Percentiles rank a stretch among this genome's conserved stretches.
Conservation (phyloP, 2,113 vertebrate species). For the Boulengeromyrus knoepffleri region DNA sequence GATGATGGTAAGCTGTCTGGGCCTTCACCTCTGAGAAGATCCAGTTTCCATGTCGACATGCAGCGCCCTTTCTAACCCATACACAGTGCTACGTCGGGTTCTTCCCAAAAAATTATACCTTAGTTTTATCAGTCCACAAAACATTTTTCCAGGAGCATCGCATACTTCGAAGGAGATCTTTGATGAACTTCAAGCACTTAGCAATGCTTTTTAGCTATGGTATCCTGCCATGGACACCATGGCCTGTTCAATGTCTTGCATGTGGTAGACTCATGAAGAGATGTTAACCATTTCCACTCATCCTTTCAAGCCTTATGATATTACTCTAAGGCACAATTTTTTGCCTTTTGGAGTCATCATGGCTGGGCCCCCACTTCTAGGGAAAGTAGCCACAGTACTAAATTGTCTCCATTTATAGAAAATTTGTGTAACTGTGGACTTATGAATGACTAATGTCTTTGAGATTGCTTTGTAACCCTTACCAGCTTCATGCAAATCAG, state of each 20-base stretch:
- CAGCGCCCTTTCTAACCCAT: too few relatives aligned
- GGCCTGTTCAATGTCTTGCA: background rate
- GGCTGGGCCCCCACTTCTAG: background rate
- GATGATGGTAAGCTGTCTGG: background rate
- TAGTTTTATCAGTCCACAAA: background rate
- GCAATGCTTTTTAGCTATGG: background rate
- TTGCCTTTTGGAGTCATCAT: background rate
- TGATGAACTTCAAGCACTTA: background rate
- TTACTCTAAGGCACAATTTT: background rate
- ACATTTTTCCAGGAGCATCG: background rate
- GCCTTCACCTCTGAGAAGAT: too few relatives aligned
- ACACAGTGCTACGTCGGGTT: too few relatives aligned
- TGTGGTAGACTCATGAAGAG: background rate
- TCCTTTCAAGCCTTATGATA: too few relatives aligned
- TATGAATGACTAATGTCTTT: background rate
- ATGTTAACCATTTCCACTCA: background rate
- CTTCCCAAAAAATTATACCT: too few relatives aligned
- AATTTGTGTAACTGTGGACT: background rate
- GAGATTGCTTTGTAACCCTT: background rate
- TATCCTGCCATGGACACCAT: background rate
- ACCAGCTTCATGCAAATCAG: background rate
- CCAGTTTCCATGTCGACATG: too few relatives aligned
- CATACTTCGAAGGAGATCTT: background rate
- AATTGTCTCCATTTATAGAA: background rate
- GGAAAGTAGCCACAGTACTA: background rate